These are phyloP conservation scores for Pluvialis apricaria DNA, from an alignment of 2,113 vertebrate genomes.

Conservation along the genomic window DNA sequence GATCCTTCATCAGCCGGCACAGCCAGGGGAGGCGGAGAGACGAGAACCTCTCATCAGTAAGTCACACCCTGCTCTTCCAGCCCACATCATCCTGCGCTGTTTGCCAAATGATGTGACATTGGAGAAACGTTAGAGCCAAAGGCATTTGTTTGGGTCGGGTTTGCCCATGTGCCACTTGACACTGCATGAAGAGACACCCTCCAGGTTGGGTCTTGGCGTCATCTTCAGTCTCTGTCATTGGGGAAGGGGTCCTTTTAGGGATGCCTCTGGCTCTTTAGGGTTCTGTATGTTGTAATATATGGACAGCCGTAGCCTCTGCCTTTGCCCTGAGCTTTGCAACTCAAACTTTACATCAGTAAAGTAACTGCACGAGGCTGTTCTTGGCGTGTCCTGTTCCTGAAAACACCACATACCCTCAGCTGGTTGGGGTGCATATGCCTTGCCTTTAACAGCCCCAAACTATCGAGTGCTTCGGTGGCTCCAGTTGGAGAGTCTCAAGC, in stretches of 20 bases:
- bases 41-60: slow-evolving; percentile 87
- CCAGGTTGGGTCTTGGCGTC: neutral
- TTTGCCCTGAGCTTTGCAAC: neutral
- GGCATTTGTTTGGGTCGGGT: neutral
- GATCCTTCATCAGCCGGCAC: slow-evolving; percentile 88
- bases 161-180: neutral
- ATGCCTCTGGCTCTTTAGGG: neutral
- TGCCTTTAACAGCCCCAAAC: neutral
- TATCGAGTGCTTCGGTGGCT: neutral
- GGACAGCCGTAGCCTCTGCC: neutral
- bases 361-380: neutral
- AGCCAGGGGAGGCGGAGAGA: slow-evolving; percentile 81
- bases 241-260: neutral
- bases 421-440: neutral
- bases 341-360: neutral
- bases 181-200: neutral
- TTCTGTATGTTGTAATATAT: neutral
- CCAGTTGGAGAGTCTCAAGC: neutral
- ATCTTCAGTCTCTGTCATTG: neutral
- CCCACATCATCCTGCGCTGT: neutral
- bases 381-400: neutral
- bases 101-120: slow-evolving; percentile 27
- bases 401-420: neutral
- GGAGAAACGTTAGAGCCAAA: neutral
- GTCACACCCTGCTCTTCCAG: slow-evolving; percentile 14